Conservation (phyloP, 2,888 invertebrate species). For the Melanostoma mellinum region DNA sequence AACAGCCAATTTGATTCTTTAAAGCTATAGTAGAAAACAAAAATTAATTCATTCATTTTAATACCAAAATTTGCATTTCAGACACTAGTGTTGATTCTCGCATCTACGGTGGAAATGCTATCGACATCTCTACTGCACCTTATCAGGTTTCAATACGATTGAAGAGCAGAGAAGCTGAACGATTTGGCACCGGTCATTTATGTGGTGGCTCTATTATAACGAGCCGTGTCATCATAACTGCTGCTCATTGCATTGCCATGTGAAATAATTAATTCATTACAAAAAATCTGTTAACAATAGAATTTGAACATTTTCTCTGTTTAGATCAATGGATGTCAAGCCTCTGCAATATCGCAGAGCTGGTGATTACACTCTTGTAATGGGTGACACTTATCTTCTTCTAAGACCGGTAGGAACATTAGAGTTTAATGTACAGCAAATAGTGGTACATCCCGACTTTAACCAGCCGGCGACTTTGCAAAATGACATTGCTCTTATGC, state of each 20-base stretch:
- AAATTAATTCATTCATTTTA: no score
- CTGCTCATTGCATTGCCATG: constrained; percentile 77
- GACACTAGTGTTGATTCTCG: constrained; percentile 72
- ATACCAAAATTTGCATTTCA: not conserved
- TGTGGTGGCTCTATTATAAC: constrained; percentile 77
- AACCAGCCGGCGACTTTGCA: constrained; percentile 2
- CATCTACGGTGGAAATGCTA: constrained; percentile 76
- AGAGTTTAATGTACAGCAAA: constrained; percentile 74
- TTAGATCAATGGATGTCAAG: constrained; percentile 48
- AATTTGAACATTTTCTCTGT: not conserved
- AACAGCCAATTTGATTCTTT: no score
- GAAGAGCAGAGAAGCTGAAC: constrained; percentile 37
- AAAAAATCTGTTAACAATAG: not conserved
- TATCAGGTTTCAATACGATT: constrained; percentile 78
- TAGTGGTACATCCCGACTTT: constrained; percentile 74
- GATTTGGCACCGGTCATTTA: constrained; percentile 76
- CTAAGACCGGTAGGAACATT: constrained; percentile 51
- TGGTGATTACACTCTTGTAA: constrained; percentile 74
- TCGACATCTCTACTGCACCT: constrained; percentile 65
- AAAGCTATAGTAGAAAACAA: no score
- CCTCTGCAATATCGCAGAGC: constrained; percentile 73
- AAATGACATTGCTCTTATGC: constrained; percentile 77
- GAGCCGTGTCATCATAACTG: constrained; percentile 76
- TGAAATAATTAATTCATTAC: constrained; percentile 65
- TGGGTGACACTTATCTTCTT: constrained; percentile 75